Conservation (phyloP, 2,888 invertebrate genomes). For the Platycheirus rosarum region DNA sequence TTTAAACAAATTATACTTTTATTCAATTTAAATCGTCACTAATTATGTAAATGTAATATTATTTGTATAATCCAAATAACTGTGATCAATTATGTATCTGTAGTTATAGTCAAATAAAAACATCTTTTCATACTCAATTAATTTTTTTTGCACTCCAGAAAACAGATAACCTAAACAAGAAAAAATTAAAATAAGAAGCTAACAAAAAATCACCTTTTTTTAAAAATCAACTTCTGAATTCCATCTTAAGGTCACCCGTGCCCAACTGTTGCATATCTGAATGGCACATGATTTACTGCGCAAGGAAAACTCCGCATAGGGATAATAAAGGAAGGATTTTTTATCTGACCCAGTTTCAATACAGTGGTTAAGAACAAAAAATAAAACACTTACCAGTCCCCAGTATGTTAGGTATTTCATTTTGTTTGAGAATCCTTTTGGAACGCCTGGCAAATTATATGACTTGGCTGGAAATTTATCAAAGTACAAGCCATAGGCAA, state of each 20-base stretch:
- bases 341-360: background rate
- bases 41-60: no score
- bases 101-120: no score
- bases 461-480: constrained; percentile 83
- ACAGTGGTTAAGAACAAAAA: constrained; percentile 17
- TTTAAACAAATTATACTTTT: no score
- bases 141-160: constrained; percentile 8
- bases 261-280: constrained; percentile 23
- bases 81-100: no score
- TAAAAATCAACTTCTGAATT: no score
- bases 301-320: constrained; percentile 28
- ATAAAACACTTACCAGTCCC: constrained; percentile 83
- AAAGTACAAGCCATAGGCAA: constrained; percentile 83
- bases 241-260: constrained; percentile 3
- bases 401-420: constrained; percentile 83
- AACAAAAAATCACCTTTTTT: background rate
- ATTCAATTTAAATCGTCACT: no score
- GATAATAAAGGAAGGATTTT: background rate
- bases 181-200: background rate
- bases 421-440: constrained; percentile 81
- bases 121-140: constrained; percentile 30
- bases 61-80: no score
- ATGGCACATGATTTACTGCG: constrained; percentile 4
- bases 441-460: constrained; percentile 78
- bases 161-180: background rate